phyloP scores from a whole-genome alignment of 2,888 invertebrate genomes.

The Cerastoderma edule region DNA sequence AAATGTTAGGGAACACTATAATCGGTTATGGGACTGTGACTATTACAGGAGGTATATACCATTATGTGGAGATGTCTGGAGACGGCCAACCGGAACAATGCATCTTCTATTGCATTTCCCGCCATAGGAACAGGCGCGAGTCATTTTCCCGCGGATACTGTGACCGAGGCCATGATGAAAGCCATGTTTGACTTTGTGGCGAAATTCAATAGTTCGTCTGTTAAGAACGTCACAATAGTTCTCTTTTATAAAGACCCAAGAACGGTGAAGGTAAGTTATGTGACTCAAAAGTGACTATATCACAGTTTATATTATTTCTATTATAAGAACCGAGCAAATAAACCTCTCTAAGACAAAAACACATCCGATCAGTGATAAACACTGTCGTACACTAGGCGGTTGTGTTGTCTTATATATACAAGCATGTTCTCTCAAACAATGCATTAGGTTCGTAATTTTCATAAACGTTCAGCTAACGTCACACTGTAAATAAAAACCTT shows the following conservation, averaged over 20 bases:
- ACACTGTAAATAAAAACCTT: too few species aligned
- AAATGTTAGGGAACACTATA: too few species aligned
- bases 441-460: neutral
- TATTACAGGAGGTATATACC: neutral
- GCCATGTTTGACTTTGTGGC: neutral
- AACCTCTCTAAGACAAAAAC: neutral
- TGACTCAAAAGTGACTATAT: neutral
- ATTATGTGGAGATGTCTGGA: neutral
- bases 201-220: neutral
- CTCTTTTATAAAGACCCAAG: neutral
- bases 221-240: conserved; percentile 5
- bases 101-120: conserved; percentile 13
- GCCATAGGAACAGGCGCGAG: conserved; percentile 14
- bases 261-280: conserved; percentile 2
- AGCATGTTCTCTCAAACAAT: neutral
- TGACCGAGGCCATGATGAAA: conserved; percentile 20
- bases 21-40: neutral
- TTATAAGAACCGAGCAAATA: neutral
- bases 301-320: neutral
- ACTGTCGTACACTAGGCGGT: too few species aligned
- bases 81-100: neutral
- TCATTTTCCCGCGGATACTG: conserved; percentile 13
- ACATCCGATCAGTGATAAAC: neutral
- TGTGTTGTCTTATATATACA: neutral
- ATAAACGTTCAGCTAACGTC: too few species aligned